Evolutionary conservation across 1,140 invertebrate species (phyloP).

Genomic region (Zaprionus gabonicus): DNA sequence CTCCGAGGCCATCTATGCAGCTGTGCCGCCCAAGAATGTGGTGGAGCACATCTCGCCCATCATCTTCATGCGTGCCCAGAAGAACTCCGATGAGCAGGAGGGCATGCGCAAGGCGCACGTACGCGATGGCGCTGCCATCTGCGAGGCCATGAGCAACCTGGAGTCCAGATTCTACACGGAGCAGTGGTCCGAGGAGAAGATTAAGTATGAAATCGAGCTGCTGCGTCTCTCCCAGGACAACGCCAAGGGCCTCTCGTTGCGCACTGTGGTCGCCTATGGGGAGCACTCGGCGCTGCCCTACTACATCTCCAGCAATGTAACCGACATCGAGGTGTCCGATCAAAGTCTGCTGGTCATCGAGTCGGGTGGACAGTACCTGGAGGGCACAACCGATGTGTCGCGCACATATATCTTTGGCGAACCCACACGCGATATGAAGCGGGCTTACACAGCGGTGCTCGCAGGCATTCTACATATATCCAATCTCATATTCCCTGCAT

Average conservation of each 20-base stretch:
- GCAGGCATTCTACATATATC: slow-evolving; percentile 93
- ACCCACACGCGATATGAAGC: slow-evolving; percentile 90
- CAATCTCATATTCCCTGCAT: slow-evolving; percentile 88
- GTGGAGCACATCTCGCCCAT: slow-evolving; percentile 89
- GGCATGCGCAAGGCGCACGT: slow-evolving; percentile 95
- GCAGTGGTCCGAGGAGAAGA: slow-evolving; percentile 89
- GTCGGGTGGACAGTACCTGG: slow-evolving; percentile 91
- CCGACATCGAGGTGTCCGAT: slow-evolving; percentile 89
- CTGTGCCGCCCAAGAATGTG: slow-evolving; percentile 87
- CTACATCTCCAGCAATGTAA: slow-evolving; percentile 92
- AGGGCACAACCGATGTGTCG: slow-evolving; percentile 97
- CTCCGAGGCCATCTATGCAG: slow-evolving; percentile 90
- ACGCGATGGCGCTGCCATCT: slow-evolving; percentile 94
- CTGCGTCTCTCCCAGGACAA: slow-evolving; percentile 89
- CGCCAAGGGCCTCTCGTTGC: slow-evolving; percentile 91
- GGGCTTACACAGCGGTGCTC: slow-evolving; percentile 95
- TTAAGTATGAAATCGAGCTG: slow-evolving; percentile 88
- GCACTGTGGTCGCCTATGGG: slow-evolving; percentile 95
- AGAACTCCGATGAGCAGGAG: slow-evolving; percentile 92
- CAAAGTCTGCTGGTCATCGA: slow-evolving; percentile 89
- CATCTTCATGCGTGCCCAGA: slow-evolving; percentile 92
- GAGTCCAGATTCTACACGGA: slow-evolving; percentile 87
- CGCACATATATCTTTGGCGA: slow-evolving; percentile 95
- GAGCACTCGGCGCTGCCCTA: slow-evolving; percentile 95
- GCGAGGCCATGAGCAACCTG: slow-evolving; percentile 94